Evolutionary conservation across 2,888 invertebrate genomes (phyloP).

Genomic region (Caenorhabditis panamensis): DNA sequence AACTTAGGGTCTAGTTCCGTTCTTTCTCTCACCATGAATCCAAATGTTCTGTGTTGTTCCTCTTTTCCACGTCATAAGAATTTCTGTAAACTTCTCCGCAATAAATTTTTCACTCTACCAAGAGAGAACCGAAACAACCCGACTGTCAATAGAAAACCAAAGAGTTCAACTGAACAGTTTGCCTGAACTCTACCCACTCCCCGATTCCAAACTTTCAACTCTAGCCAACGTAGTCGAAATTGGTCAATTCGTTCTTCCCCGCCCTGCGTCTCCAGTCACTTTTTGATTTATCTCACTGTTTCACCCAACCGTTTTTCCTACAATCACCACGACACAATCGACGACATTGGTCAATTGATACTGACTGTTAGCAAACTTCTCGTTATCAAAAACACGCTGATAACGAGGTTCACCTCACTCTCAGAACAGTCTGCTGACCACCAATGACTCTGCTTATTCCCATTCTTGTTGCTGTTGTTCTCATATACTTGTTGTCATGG

Average conservation of each 20-base stretch:
- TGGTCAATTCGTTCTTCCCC: conserved; percentile 7
- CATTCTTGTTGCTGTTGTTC: conserved; percentile 3
- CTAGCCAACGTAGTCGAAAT: conserved; percentile 29
- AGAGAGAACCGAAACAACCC: not conserved
- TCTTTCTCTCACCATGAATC: conserved; percentile 7
- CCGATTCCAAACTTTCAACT: not conserved
- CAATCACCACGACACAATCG: not conserved
- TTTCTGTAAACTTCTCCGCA: not conserved
- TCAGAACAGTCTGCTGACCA: conserved; percentile 19
- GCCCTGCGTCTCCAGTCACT: conserved; percentile 28
- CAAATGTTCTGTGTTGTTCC: conserved; percentile 12
- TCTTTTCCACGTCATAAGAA: not conserved
- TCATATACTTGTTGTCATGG: conserved; percentile 28
- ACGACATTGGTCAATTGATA: conserved; percentile 6
- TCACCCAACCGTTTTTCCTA: conserved; percentile 13
- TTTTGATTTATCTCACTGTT: conserved; percentile 10
- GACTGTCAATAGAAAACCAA: not conserved
- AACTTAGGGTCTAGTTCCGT: conserved; percentile 25
- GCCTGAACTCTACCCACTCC: conserved; percentile 4
- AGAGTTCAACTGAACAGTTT: not conserved
- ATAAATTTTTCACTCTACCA: not conserved
- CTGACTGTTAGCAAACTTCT: not conserved
- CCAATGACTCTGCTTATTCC: conserved; percentile 44
- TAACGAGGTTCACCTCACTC: conserved; percentile 21
- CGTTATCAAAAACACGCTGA: conserved; percentile 39